Base-by-base conservation (phyloP, 2,113 vertebrate genomes). In the Setophaga kirtlandii region DNA sequence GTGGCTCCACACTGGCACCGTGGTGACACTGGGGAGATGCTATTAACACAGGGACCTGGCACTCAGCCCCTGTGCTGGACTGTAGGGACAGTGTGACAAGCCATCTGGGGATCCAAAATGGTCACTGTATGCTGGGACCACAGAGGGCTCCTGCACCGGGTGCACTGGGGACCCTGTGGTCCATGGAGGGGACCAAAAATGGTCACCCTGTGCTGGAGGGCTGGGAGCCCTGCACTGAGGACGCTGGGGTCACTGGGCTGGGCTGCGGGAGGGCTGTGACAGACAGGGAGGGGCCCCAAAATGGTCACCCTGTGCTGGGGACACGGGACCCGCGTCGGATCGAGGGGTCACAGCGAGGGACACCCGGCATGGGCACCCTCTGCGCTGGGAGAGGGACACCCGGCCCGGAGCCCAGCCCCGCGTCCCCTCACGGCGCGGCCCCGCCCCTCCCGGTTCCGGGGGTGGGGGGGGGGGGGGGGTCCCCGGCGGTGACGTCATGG, bases 361-460 rank as follows among this genome's bases (percentile, higher is more conserved):
- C 6, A 16, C 27, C 11, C 44, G 5, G 1, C 15, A 13, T 0
- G 39, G n/a, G 9, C 50, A 28, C 50, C 50, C 13, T 11, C 25
- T 7, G 28, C 4, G 37, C 64, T 6, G 64, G 50, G 19, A 12
- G 9, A 19, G 6, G 6, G 14, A 28, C 1, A 10, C 20, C 9
- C 16, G 4, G 0, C 13, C 0, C 21, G 1, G 60, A 53, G 28
- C 11, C 35, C 39, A 15, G 31, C 42, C 10, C 39, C 1, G 6
- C 0, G 20, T 2, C 6, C 6, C 31, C 33, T 15, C 10, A 1
- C 0, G 27, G 19, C 12, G 39, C 58, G 3, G 9, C 37, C 21
- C 11, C 47, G 47, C 8, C 8, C 22, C 19, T 0, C 3, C 4
- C 4, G 30, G 10, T 30, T 25, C 11, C 13, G 25, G 21, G 25